Conservation (phyloP, 53 echinoderm and acorn worm species). For the Patiria pectinifera region DNA sequence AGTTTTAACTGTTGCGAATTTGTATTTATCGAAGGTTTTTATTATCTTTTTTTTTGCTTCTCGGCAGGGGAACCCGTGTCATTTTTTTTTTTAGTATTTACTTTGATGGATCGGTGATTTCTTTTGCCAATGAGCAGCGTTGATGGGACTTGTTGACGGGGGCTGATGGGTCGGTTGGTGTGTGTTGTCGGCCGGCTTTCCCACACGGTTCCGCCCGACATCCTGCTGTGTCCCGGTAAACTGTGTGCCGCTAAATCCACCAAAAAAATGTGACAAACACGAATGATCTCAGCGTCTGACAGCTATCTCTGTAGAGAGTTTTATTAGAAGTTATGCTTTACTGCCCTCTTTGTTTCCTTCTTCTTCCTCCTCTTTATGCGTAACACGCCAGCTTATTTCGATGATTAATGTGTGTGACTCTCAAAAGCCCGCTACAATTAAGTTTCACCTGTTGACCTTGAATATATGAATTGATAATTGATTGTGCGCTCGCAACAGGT, state of each 20-base stretch:
- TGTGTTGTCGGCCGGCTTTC: not conserved
- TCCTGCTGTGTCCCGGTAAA: not conserved
- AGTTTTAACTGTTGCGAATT: conserved; percentile 20
- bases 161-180: not conserved
- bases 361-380: too few relatives aligned
- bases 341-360: not conserved
- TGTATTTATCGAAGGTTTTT: not conserved
- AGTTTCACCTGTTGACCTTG: conserved; percentile 15
- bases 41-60: not conserved
- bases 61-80: not conserved
- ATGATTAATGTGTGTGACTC: not conserved
- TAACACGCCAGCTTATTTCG: not conserved
- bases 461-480: conserved; percentile 6
- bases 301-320: not conserved
- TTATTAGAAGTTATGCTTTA: not conserved
- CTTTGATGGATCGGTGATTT: not conserved
- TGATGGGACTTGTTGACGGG: not conserved
- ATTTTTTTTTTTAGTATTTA: not conserved
- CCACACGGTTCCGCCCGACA: not conserved
- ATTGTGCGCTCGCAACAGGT: not conserved
- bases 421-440: not conserved
- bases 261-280: not conserved
- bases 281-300: not conserved
- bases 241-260: not conserved
- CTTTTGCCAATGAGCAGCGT: not conserved